Percentiles rank a stretch among this genome's conserved stretches.
These are phyloP conservation scores for Hemicentrotus pulcherrimus DNA, from an alignment of 35 echinoderm and acorn worm genomes.

Conservation along the genomic window DNA sequence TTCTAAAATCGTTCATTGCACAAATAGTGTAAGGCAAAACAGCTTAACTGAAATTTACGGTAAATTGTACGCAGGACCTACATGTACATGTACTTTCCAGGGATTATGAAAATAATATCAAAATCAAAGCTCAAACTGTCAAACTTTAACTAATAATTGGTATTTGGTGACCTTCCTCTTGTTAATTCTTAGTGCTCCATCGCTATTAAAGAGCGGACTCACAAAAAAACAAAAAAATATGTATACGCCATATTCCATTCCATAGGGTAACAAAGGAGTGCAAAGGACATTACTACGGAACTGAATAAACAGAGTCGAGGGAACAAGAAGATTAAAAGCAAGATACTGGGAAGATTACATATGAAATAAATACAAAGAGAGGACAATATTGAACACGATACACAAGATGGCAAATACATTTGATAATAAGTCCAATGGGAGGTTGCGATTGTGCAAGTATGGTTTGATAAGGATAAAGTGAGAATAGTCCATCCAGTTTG, in stretches of 20 bases:
- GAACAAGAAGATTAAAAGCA: neutral
- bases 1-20: neutral
- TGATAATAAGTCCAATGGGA: neutral
- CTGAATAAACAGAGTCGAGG: neutral
- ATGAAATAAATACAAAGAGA: conserved; percentile 5
- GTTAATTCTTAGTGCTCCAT: neutral
- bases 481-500: neutral
- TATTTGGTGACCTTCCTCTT: neutral
- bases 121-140: neutral
- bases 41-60: neutral
- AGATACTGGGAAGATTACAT: neutral
- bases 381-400: neutral
- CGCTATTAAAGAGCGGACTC: neutral
- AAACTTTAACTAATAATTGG: neutral
- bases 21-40: neutral
- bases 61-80: neutral
- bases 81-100: neutral
- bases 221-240: neutral
- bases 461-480: neutral
- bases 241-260: neutral
- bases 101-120: neutral
- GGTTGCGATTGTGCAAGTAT: neutral
- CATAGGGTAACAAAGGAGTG: conserved; percentile 1
- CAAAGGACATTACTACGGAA: conserved; percentile 17
- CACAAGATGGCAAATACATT: neutral